phyloP scores from a whole-genome alignment of 2,113 vertebrate genomes.

The Sylvilagus bachmani region DNA sequence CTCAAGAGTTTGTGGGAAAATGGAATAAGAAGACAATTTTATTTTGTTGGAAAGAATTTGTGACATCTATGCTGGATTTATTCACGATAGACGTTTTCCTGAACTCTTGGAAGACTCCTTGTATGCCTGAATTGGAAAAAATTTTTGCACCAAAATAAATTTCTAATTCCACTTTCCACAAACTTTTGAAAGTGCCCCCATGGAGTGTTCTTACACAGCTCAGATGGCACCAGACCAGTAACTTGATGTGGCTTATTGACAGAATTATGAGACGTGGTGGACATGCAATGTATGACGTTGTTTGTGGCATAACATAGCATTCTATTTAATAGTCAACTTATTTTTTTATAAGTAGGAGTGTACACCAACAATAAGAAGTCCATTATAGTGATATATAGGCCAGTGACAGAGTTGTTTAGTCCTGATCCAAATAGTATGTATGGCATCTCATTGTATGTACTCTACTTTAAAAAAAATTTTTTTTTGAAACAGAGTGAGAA shows the following conservation, averaged over 20 bases:
- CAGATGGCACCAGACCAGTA: neutral
- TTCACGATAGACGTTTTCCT: too few relatives aligned
- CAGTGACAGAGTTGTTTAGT: neutral
- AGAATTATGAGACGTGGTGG: neutral
- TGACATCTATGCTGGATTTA: too few relatives aligned
- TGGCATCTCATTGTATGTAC: neutral
- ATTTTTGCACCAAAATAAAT: too few relatives aligned
- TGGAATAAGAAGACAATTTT: too few relatives aligned
- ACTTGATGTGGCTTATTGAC: neutral
- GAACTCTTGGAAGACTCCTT: too few relatives aligned
- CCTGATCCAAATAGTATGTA: neutral
- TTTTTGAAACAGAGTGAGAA: too few relatives aligned
- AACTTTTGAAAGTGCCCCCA: too few relatives aligned
- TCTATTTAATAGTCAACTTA: neutral
- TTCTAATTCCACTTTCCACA: too few relatives aligned
- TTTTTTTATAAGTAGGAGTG: neutral
- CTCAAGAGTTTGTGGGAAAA: too few relatives aligned
- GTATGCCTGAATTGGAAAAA: too few relatives aligned
- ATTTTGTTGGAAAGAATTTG: too few relatives aligned
- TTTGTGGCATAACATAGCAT: neutral
- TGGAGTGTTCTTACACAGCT: neutral
- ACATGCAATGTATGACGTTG: neutral
- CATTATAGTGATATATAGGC: neutral
- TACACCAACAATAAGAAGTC: neutral
- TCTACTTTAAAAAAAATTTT: neutral